A percentile compares a stretch with the other conserved stretches of the same genome.
phyloP scores from a whole-genome alignment of 2,113 vertebrate species.

The Sinosuthora webbiana region DNA sequence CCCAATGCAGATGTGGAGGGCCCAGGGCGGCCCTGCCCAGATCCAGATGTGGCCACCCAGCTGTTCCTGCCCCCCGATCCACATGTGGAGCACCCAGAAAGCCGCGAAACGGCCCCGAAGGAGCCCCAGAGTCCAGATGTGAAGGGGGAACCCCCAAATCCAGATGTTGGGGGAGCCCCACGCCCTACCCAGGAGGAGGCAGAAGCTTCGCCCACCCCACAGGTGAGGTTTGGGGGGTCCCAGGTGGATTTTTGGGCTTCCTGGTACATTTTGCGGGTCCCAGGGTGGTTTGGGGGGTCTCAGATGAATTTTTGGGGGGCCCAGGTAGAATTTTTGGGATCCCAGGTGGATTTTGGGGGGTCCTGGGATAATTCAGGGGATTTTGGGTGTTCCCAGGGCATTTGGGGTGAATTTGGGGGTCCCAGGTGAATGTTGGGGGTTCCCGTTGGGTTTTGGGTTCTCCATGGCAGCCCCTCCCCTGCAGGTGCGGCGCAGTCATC shows the following conservation, averaged over 20 bases:
- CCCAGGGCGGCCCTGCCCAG: neutral
- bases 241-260: neutral
- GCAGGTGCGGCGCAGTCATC: neutral
- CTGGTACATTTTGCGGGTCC: neutral
- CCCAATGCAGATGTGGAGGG: neutral
- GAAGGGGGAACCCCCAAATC: neutral
- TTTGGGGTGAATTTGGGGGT: neutral
- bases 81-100: too few relatives aligned
- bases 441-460: neutral
- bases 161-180: neutral
- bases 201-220: rapidly evolving
- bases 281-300: neutral
- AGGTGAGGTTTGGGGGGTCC: neutral
- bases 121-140: neutral
- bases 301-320: too few relatives aligned
- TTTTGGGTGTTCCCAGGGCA: neutral
- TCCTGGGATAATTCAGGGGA: neutral
- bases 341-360: neutral
- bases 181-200: neutral
- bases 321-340: neutral
- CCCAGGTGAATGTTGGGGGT: too few relatives aligned
- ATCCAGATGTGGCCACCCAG: neutral
- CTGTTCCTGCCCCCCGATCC: neutral
- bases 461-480: neutral
- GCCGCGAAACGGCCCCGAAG: rapidly evolving